Base-by-base conservation (phyloP, 2,113 vertebrate genomes). In the Cervus canadensis region DNA sequence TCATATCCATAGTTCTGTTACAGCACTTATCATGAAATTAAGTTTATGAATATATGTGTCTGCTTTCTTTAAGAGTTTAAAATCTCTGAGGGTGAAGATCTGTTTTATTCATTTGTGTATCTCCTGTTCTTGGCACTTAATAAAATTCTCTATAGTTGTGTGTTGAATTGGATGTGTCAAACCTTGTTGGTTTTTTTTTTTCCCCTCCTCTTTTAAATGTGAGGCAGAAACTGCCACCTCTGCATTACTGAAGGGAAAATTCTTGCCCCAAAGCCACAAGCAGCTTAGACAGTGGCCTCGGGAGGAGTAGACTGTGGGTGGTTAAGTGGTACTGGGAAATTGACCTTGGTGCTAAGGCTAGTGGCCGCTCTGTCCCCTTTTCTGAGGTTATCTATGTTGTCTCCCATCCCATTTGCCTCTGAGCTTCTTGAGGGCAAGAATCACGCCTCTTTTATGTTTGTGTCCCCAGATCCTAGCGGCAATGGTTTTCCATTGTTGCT, bases 71-170 rank as follows among this genome's bases (percentile, higher is more conserved):
- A 84, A 54, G 67, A 16, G n/a, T 87, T 96, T 92, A 84, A 95
- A 89, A 87, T 74, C 54, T 89, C 57, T 85, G 84, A 83, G 96
- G 48, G 26, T 78, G 74, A 79, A 19, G 13, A 60, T 87, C 43
- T 48, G 57, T 87, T 96, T 95, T 97, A 59, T 64, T 94, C 21
- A 28, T 76, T 33, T 60, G 54, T 96, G 40, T 56, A 43, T 89
- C 17, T 94, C n/a, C 50, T 92, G 36, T 40, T 36, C 48, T 64
- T 96, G 62, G 43, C 40, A 78, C 14, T 95, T 96, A 54, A 33
- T 60, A 96, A 95, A 59, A 86, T 87, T 23, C 28, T 67, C 2
- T 60, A 11, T 45, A 62, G 6, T 36, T 74, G 19, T 84, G 16
- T 85, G 5, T 52, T 89, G 56, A 94, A 87, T 33, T 95, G 88